Conservation (phyloP, 2,888 invertebrate genomes). For the Mythimna impura region DNA sequence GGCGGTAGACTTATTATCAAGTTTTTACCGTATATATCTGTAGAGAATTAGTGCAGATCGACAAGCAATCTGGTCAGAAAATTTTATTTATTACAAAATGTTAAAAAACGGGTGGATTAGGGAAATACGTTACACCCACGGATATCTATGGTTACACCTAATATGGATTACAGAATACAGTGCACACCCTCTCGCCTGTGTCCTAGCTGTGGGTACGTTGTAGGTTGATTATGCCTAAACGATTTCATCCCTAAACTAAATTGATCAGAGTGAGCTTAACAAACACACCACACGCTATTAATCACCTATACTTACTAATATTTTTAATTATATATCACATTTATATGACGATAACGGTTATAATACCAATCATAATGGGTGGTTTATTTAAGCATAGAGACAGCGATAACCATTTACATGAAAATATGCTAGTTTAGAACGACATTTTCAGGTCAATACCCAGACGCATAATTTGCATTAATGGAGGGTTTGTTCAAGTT, state of each 20-base stretch:
- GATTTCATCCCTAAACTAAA: not conserved
- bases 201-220: not conserved
- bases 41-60: not conserved
- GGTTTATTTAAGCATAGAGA: not conserved
- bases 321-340: not conserved
- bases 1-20: not conserved
- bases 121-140: not conserved
- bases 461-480: conserved; percentile 10
- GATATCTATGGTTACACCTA: no score
- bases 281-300: not conserved
- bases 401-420: not conserved
- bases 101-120: no score
- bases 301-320: not conserved
- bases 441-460: conserved; percentile 1
- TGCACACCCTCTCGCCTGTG: not conserved
- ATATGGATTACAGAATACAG: not conserved
- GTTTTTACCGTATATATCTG: no score
- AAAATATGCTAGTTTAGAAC: not conserved
- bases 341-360: no score
- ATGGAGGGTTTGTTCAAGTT: not conserved
- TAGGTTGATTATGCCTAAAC: not conserved
- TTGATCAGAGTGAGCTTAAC: not conserved
- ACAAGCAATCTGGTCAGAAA: not conserved
- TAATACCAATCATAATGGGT: no score
- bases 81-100: no score